Evolutionary conservation across 2,888 invertebrate species (phyloP), one percentile per base, ranked within the genome.

Genomic region (Dysmachus trigonus): DNA sequence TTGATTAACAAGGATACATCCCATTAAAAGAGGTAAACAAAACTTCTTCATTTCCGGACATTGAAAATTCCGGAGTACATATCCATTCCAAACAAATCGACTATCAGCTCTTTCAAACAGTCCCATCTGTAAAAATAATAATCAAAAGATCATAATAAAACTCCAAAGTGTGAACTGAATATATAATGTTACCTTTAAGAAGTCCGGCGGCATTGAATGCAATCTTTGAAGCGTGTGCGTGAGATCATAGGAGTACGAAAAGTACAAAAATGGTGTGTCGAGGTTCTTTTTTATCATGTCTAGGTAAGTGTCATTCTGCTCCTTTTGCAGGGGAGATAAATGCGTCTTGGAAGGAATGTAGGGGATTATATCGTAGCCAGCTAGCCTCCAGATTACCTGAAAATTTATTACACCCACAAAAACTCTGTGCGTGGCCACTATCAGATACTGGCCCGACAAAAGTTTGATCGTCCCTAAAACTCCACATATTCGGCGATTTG

Each of bases 11-110:
- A 84, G 73, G 73, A 84, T 95, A 95, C 95, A 99, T 88, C 99
- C 99, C 91, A 97, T 95, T 89, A 99, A 94, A 85, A 99, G 91
- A 0, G 99, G 99, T 88, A 99, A 93, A 87, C 96, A 95, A 93
- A 97, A 98, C 89, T 94, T 94, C 79, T 95, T 93, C 90, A 95
- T 95, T 90, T 96, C 96, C 5, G 95, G 93, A 88, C 95, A 95
- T n/a, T 95, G 94, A 89, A 97, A 95, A 87, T 96, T 95, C 86
- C 94, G 93, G 85, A 99, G 92, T 0, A 98, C 93, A 90, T 95
- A 94, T 0, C 95, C 95, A 91, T 99, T 99, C 99, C 99, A 99
- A 6, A 99, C 94, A 92, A 99, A 99, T 86, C 98, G 93, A 22
- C 94, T 93, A 92, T 99, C 99, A 0, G 98, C 96, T 47, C 97